These are phyloP conservation scores for Drosophila miranda DNA, from an alignment of 1,140 invertebrate genomes.

Conservation along the genomic window DNA sequence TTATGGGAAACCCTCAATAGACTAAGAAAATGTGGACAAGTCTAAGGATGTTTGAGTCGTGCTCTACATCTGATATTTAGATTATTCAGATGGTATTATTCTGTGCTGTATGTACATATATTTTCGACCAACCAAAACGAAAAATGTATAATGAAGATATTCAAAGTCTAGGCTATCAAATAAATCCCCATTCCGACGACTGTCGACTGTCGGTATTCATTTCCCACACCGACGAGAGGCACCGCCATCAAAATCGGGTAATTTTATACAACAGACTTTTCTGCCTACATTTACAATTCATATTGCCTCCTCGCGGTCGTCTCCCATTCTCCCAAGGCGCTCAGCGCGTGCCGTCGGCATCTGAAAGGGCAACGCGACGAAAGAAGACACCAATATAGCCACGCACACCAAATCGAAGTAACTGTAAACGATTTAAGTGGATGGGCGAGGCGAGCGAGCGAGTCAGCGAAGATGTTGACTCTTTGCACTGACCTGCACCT, in stretches of 20 bases:
- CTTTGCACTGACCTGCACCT: conserved; percentile 55
- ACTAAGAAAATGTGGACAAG: too few species aligned
- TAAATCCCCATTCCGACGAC: conserved; percentile 12
- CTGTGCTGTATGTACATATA: too few species aligned
- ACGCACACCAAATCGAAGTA: neutral
- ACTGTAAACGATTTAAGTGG: conserved; percentile 50
- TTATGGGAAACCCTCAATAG: too few species aligned
- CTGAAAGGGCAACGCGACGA: conserved; percentile 26
- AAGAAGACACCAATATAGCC: conserved; percentile 10
- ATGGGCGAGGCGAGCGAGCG: conserved; percentile 4
- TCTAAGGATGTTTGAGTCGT: too few species aligned
- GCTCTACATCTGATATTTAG: too few species aligned
- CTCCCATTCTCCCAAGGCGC: neutral
- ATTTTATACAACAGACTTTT: conserved; percentile 35
- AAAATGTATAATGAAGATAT: neutral
- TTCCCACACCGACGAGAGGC: conserved; percentile 5
- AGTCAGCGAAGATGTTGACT: conserved; percentile 10
- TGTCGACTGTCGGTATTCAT: conserved; percentile 3
- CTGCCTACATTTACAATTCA: conserved; percentile 54
- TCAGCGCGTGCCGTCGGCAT: conserved; percentile 57
- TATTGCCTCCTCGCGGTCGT: conserved; percentile 9
- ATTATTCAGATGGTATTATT: too few species aligned
- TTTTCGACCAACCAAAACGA: neutral
- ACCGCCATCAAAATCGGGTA: conserved; percentile 2
- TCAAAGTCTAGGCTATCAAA: conserved; percentile 12